These are phyloP conservation scores for Pelecanoides urinatrix DNA, from an alignment of 2,113 vertebrate genomes.

Conservation along the genomic window DNA sequence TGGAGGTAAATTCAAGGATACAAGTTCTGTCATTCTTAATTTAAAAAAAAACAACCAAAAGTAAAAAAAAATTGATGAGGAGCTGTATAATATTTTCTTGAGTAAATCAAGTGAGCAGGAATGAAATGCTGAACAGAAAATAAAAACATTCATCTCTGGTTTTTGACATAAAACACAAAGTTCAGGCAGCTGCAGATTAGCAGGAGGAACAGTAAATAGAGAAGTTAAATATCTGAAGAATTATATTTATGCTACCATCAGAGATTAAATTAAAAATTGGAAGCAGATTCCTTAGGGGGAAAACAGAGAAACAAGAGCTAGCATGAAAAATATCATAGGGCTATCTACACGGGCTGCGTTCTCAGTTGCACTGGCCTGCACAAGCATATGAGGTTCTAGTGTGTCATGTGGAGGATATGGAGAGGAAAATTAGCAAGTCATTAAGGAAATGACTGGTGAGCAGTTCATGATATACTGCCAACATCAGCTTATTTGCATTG, in stretches of 20 bases:
- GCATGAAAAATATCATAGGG: background rate
- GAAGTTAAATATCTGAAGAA: background rate
- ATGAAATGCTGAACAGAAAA: background rate
- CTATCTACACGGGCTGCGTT: background rate
- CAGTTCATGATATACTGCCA: constrained; percentile 58
- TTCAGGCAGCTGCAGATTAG: background rate
- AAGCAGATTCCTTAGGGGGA: background rate
- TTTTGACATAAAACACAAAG: background rate
- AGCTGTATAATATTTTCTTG: background rate
- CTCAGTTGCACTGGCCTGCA: background rate
- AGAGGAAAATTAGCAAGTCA: constrained; percentile 75
- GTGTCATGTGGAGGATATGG: constrained; percentile 35
- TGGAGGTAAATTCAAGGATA: background rate
- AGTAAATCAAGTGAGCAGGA: background rate
- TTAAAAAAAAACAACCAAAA: background rate
- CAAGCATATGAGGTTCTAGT: constrained; percentile 16
- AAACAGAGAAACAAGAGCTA: background rate
- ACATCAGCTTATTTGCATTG: constrained; percentile 66
- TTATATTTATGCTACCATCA: background rate
- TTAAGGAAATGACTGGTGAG: constrained; percentile 70
- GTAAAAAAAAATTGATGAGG: background rate
- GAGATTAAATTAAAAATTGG: background rate
- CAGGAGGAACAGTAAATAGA: background rate
- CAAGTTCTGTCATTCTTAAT: constrained; percentile 1
- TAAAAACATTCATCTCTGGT: background rate